phyloP scores from a whole-genome alignment of 2,888 invertebrate genomes.

The Neocrepidodera transversa region DNA sequence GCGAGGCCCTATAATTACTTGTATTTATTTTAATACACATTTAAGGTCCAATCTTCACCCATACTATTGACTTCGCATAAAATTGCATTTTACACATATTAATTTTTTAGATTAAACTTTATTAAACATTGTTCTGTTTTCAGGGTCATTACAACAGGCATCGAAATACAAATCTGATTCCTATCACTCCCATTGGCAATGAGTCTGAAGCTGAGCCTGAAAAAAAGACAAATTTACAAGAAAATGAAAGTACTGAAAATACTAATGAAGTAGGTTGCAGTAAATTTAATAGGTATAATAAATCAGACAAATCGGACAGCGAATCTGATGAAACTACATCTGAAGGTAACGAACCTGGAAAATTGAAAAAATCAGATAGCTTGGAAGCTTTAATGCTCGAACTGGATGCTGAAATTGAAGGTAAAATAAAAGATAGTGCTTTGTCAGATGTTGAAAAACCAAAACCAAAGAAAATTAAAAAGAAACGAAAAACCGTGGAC shows the following conservation, averaged over 20 bases:
- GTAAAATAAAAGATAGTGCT: slow-evolving; percentile 23
- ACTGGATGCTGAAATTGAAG: slow-evolving; percentile 62
- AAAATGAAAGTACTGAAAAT: slow-evolving; percentile 52
- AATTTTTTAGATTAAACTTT: too few relatives aligned
- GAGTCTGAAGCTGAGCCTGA: slow-evolving; percentile 43
- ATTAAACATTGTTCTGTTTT: too few relatives aligned
- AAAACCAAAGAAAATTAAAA: slow-evolving; percentile 41
- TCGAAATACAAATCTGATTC: slow-evolving; percentile 62
- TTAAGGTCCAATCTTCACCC: too few relatives aligned
- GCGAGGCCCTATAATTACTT: too few relatives aligned
- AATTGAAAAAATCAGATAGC: slow-evolving; percentile 61
- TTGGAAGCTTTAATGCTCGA: slow-evolving; percentile 64
- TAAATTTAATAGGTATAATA: slow-evolving; percentile 64
- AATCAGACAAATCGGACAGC: slow-evolving; percentile 60
- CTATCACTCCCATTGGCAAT: slow-evolving; percentile 58
- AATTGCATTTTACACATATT: too few relatives aligned
- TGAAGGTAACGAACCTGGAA: slow-evolving; percentile 39
- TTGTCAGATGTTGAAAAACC: slow-evolving; percentile 29
- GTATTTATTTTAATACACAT: too few relatives aligned
- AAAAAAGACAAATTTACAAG: not conserved
- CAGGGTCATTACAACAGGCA: slow-evolving; percentile 52
- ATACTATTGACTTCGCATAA: too few relatives aligned
- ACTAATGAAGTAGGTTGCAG: slow-evolving; percentile 47
- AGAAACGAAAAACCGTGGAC: not conserved
- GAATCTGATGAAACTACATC: slow-evolving; percentile 54